Evolutionary conservation across 2,888 invertebrate species (phyloP).

Genomic region (Tenthredo notha): DNA sequence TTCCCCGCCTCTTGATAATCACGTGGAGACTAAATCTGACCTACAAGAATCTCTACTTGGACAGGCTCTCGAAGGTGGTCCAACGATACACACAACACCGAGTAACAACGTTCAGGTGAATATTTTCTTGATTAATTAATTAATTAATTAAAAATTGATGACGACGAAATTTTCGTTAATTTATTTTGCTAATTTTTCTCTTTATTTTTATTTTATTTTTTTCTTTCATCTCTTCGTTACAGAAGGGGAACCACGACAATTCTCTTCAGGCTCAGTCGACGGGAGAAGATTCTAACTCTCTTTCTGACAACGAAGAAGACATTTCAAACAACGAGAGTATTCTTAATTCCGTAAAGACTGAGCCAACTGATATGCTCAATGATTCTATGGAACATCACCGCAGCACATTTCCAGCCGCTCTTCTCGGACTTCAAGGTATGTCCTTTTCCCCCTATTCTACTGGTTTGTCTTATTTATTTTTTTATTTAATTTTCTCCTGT

Average conservation of each 20-base stretch:
- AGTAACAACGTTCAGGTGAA: conserved; percentile 77
- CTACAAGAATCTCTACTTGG: conserved; percentile 87
- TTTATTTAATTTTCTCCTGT: no score
- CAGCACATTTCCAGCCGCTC: conserved; percentile 88
- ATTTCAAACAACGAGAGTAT: conserved; percentile 86
- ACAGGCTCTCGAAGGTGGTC: conserved; percentile 88
- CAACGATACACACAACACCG: conserved; percentile 82
- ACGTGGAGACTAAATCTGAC: conserved; percentile 80
- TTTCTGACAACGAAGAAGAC: conserved; percentile 77
- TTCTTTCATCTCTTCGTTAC: conserved; percentile 58
- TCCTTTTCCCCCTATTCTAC: neutral
- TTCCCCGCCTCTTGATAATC: conserved; percentile 74
- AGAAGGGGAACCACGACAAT: conserved; percentile 77
- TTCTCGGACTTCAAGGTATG: conserved; percentile 90
- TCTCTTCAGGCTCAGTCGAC: conserved; percentile 83
- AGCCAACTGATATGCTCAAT: conserved; percentile 85
- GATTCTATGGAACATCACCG: conserved; percentile 84
- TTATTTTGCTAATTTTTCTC: conserved; percentile 23
- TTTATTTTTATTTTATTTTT: conserved; percentile 49
- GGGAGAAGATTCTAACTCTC: conserved; percentile 90
- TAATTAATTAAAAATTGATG: neutral
- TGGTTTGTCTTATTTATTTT: neutral
- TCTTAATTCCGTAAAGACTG: conserved; percentile 88
- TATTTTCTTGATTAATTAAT: neutral
- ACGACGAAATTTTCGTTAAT: neutral